phyloP scores from a whole-genome alignment of 2,888 invertebrate species.

The Lasius platythorax region DNA sequence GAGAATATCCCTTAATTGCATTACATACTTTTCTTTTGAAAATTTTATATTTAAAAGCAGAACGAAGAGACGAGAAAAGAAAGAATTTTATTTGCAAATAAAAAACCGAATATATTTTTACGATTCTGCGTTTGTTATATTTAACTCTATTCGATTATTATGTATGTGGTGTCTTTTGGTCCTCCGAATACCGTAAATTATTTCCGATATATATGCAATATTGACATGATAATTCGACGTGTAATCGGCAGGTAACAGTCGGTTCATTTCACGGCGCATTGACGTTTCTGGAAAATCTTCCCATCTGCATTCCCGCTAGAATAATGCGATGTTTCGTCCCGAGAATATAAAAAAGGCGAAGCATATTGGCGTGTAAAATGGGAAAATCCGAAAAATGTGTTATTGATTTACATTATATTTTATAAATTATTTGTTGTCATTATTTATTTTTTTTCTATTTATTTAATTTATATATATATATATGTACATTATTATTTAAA shows the following conservation, averaged over 20 bases:
- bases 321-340: constrained; percentile 17
- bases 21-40: neutral
- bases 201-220: constrained; percentile 17
- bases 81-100: neutral
- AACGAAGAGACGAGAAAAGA: neutral
- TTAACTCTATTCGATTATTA: neutral
- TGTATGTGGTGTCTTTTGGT: neutral
- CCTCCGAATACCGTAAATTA: constrained; percentile 1
- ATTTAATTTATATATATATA: neutral
- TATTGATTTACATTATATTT: neutral
- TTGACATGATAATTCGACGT: constrained; percentile 43
- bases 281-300: constrained; percentile 31
- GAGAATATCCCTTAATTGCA: neutral
- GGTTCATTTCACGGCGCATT: neutral
- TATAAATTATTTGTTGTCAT: neutral
- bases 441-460: neutral
- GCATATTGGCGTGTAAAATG: constrained; percentile 12
- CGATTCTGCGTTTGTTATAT: neutral
- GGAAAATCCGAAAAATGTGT: neutral
- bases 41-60: neutral
- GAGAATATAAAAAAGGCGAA: constrained; percentile 19
- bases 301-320: constrained; percentile 25
- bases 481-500: neutral
- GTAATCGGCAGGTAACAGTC: constrained; percentile 35
- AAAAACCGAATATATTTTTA: neutral